Conservation (phyloP, 2,113 vertebrate species). For the Madoqua kirkii region DNA sequence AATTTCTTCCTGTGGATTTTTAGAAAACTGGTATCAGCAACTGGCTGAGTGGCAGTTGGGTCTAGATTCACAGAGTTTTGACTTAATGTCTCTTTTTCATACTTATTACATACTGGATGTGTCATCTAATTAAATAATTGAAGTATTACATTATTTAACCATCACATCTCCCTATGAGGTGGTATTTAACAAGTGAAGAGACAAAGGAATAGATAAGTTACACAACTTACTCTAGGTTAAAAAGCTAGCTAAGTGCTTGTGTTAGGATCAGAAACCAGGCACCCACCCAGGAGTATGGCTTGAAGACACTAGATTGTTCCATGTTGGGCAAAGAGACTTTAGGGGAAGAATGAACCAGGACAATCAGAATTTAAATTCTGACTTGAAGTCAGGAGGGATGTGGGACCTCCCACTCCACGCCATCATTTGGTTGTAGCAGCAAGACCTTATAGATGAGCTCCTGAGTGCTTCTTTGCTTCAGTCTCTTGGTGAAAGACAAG, state of each 20-base stretch:
- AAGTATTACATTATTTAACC: not conserved
- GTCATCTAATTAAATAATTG: not conserved
- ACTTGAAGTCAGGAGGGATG: not conserved
- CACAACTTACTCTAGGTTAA: not conserved
- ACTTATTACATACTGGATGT: not conserved
- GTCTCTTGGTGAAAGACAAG: not conserved
- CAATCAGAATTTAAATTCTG: not conserved
- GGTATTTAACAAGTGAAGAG: not conserved
- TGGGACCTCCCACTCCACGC: not conserved
- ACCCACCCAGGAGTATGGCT: not conserved
- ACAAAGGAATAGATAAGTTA: not conserved
- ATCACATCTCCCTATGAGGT: not conserved
- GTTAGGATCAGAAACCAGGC: not conserved
- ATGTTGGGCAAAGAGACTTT: not conserved
- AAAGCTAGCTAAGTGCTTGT: not conserved
- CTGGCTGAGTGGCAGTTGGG: not conserved
- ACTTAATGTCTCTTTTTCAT: not conserved
- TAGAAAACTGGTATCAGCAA: not conserved
- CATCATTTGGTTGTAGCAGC: not conserved
- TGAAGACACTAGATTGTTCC: not conserved
- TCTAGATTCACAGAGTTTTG: not conserved
- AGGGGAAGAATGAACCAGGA: not conserved
- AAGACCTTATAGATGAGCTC: not conserved
- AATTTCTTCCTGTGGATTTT: not conserved
- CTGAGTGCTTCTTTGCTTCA: not conserved